Conservation (phyloP, 2,888 invertebrate species). For the Leistus spinibarbis region DNA sequence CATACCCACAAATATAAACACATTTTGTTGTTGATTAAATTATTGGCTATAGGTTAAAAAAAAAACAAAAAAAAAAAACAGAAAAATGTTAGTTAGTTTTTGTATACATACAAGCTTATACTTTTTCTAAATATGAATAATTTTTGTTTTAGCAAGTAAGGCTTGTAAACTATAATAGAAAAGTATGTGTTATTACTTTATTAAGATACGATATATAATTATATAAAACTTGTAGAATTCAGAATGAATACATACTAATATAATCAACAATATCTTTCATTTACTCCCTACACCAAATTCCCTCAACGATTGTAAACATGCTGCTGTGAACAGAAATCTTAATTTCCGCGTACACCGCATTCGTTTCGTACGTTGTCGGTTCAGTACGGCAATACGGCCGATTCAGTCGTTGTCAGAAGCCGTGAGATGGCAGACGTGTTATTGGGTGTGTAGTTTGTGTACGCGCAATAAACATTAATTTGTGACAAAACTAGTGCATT, state of each 20-base stretch:
- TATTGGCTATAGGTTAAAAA: slow-evolving; percentile 29
- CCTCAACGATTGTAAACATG: not conserved
- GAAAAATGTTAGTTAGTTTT: slow-evolving; percentile 30
- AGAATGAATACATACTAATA: slow-evolving; percentile 30
- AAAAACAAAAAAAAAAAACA: not conserved
- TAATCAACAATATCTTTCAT: slow-evolving; percentile 9
- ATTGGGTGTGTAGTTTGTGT: slow-evolving; percentile 41
- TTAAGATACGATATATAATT: slow-evolving; percentile 27
- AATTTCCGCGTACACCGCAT: slow-evolving; percentile 20
- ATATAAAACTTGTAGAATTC: slow-evolving; percentile 33
- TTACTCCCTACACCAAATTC: not conserved
- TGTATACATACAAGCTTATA: slow-evolving; percentile 33
- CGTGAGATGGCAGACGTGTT: slow-evolving; percentile 42
- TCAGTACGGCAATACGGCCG: slow-evolving; percentile 32
- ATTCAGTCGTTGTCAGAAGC: slow-evolving; percentile 41
- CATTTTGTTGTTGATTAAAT: slow-evolving; percentile 25
- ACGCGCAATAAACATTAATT: slow-evolving; percentile 34
- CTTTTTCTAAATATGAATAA: slow-evolving; percentile 22
- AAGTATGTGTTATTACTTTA: slow-evolving; percentile 40
- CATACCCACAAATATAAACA: slow-evolving; percentile 16
- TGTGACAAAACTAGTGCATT: slow-evolving; percentile 39
- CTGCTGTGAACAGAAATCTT: too few species aligned
- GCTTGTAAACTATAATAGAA: slow-evolving; percentile 37
- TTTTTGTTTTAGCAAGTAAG: slow-evolving; percentile 28
- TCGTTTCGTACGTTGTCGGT: slow-evolving; percentile 34